These are phyloP conservation scores for Oreochromis tanganicae DNA, from an alignment of 2,113 vertebrate genomes.

Conservation along the genomic window DNA sequence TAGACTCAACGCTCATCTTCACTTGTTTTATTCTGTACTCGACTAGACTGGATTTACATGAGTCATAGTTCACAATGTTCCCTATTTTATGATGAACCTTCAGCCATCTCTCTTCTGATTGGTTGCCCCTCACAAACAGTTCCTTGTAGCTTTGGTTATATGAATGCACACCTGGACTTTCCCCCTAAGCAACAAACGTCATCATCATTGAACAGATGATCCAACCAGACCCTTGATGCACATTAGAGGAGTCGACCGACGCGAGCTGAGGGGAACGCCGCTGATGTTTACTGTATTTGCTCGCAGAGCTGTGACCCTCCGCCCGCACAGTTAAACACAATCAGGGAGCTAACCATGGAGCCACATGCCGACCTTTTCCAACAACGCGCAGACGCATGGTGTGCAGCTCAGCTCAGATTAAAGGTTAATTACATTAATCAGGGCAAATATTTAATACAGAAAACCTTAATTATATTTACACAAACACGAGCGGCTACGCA, in stretches of 20 bases:
- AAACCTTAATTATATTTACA: background rate
- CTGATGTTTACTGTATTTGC: background rate
- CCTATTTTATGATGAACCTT: background rate
- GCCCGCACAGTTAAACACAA: background rate
- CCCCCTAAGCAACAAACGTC: background rate
- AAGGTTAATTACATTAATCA: background rate
- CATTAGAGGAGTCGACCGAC: accelerated
- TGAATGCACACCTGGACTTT: background rate
- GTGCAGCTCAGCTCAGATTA: background rate
- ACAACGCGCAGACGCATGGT: background rate
- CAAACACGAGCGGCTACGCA: background rate
- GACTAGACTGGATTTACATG: accelerated
- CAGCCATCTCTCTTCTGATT: background rate
- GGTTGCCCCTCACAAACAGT: background rate
- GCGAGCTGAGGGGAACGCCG: background rate
- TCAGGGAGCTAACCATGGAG: background rate
- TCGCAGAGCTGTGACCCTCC: background rate
- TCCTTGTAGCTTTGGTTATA: background rate
- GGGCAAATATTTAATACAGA: background rate
- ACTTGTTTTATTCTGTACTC: background rate
- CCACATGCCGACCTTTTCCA: background rate
- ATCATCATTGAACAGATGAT: background rate
- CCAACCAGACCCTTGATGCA: background rate
- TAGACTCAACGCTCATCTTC: background rate
- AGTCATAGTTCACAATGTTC: background rate